These are phyloP conservation scores for Melanophora roralis DNA, from an alignment of 2,888 invertebrate species.

Conservation along the genomic window DNA sequence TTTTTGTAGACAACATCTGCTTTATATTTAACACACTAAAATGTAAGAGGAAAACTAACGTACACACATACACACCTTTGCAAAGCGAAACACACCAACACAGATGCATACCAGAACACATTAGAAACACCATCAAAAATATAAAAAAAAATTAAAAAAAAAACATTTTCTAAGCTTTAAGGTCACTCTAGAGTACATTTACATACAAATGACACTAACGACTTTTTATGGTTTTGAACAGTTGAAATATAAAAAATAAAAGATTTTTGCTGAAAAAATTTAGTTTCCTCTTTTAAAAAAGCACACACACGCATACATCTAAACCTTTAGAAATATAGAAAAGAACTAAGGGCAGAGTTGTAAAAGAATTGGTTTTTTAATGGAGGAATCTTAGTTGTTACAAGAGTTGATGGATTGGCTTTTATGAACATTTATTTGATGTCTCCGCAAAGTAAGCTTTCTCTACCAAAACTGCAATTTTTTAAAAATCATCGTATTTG, in stretches of 20 bases:
- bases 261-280: slow-evolving; percentile 39
- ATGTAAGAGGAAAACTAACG: not conserved
- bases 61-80: slow-evolving; percentile 53
- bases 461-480: too few species aligned
- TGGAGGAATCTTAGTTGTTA: too few species aligned
- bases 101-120: not conserved
- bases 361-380: not conserved
- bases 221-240: slow-evolving; percentile 48
- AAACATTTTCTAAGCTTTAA: slow-evolving; percentile 54
- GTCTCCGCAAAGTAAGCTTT: too few species aligned
- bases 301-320: not conserved
- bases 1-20: slow-evolving; percentile 45
- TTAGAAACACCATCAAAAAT: slow-evolving; percentile 2
- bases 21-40: slow-evolving; percentile 21
- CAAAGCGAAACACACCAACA: slow-evolving; percentile 6
- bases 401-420: too few species aligned
- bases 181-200: slow-evolving; percentile 62
- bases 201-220: slow-evolving; percentile 59
- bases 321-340: not conserved
- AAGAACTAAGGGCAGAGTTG: not conserved
- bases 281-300: slow-evolving; percentile 35
- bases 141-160: slow-evolving; percentile 11
- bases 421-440: too few species aligned
- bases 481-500: too few species aligned
- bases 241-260: not conserved